Percentiles rank a stretch among this genome's conserved stretches.
Evolutionary conservation across 1,140 invertebrate genomes (phyloP).

Genomic region (Drosophila lacertosa): DNA sequence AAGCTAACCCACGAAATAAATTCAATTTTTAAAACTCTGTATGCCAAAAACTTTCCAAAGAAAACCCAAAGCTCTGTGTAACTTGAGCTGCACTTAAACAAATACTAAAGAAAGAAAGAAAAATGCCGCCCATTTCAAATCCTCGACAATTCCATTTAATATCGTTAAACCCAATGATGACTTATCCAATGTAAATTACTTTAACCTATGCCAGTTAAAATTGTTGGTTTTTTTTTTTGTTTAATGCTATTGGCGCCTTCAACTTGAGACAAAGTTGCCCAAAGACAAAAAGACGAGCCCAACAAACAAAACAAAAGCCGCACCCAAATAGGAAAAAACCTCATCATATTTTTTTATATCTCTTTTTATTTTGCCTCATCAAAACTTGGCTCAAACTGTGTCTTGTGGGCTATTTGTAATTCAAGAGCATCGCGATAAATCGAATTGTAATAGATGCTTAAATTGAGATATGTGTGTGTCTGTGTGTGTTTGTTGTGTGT

Average conservation of each 20-base stretch:
- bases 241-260: slow-evolving; percentile 74
- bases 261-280: slow-evolving; percentile 53
- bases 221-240: too few relatives aligned
- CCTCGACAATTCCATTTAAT: not conserved
- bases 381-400: slow-evolving; percentile 9
- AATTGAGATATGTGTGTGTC: slow-evolving; percentile 6
- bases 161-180: slow-evolving; percentile 6
- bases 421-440: slow-evolving; percentile 73
- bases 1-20: not conserved
- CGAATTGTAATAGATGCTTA: slow-evolving; percentile 52
- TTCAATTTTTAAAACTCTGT: not conserved
- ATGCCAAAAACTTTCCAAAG: not conserved
- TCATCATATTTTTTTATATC: slow-evolving; percentile 36
- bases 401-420: slow-evolving; percentile 51
- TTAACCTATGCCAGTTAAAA: slow-evolving; percentile 29
- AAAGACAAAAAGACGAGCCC: slow-evolving; percentile 4
- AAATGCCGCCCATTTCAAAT: too few relatives aligned
- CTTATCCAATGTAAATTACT: slow-evolving; percentile 40
- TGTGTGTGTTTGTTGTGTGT: not conserved
- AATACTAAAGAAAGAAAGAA: not conserved
- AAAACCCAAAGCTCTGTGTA: not conserved
- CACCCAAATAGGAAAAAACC: slow-evolving; percentile 34
- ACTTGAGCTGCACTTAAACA: not conserved
- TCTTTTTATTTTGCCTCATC: slow-evolving; percentile 23
- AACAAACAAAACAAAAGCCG: slow-evolving; percentile 13